phyloP scores from a whole-genome alignment of 2,113 vertebrate species.

The Potamarius usumacintae region DNA sequence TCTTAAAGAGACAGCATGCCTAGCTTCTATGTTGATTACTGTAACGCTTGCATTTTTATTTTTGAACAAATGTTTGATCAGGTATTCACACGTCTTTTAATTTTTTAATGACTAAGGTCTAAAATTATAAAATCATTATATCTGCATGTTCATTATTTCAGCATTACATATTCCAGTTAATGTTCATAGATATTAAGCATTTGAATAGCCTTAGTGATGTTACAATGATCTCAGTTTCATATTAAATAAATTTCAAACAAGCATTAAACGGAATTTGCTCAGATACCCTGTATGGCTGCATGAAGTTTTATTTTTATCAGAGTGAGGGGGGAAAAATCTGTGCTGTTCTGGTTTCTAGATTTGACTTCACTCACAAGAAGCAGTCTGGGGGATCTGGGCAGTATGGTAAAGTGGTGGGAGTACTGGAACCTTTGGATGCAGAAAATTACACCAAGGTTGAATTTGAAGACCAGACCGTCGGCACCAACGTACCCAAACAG shows the following conservation, averaged over 20 bases:
- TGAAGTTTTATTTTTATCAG: background rate
- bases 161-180: background rate
- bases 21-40: background rate
- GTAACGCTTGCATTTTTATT: background rate
- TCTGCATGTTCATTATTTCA: background rate
- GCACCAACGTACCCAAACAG: constrained; percentile 90
- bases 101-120: background rate
- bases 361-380: constrained; percentile 94
- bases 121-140: background rate
- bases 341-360: constrained; percentile 69
- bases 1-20: constrained; percentile 71
- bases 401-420: constrained; percentile 88
- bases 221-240: background rate
- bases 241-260: background rate
- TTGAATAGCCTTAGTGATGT: background rate
- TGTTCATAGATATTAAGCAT: background rate
- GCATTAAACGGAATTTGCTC: background rate
- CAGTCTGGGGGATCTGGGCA: constrained; percentile 91
- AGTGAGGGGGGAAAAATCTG: background rate
- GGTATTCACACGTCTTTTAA: background rate
- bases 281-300: background rate
- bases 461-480: constrained; percentile 88
- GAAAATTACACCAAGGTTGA: constrained; percentile 86
- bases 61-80: background rate
- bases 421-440: constrained; percentile 82